Evolutionary conservation across 2,888 invertebrate species (phyloP).

Genomic region (Torymus texanus): DNA sequence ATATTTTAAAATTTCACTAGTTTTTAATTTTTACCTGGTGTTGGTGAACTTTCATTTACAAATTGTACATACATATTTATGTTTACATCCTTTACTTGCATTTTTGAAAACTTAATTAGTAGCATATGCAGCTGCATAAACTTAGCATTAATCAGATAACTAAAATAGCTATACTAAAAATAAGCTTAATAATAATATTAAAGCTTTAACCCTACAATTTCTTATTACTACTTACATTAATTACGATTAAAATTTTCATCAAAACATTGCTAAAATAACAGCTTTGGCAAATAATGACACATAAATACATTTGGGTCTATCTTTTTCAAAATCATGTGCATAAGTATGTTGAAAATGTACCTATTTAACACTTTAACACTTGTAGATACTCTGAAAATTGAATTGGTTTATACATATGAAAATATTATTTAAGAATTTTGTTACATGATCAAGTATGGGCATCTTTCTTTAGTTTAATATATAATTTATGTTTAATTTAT

Average conservation of each 20-base stretch:
- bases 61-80: slow-evolving; percentile 42
- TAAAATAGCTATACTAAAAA: slow-evolving; percentile 33
- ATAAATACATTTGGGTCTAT: slow-evolving; percentile 58
- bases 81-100: slow-evolving; percentile 37
- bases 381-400: slow-evolving; percentile 8
- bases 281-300: slow-evolving; percentile 50
- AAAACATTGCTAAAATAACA: slow-evolving; percentile 51
- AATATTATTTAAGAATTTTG: slow-evolving; percentile 12
- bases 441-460: slow-evolving; percentile 18
- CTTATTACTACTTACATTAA: slow-evolving; percentile 24
- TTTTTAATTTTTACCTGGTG: slow-evolving; percentile 43
- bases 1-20: slow-evolving; percentile 33
- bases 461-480: slow-evolving; percentile 45
- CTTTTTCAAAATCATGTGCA: slow-evolving; percentile 25
- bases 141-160: slow-evolving; percentile 13
- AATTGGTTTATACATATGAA: slow-evolving; percentile 18
- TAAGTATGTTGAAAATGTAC: slow-evolving; percentile 23
- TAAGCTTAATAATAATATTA: slow-evolving; percentile 33
- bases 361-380: slow-evolving; percentile 42
- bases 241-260: slow-evolving; percentile 24
- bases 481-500: slow-evolving; percentile 1
- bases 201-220: slow-evolving; percentile 22
- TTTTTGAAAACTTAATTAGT: slow-evolving; percentile 20
- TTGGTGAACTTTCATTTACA: slow-evolving; percentile 24
- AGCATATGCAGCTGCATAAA: slow-evolving; percentile 38